phyloP scores from a whole-genome alignment of 2,113 vertebrate genomes.

The Anser brachyrhynchus region DNA sequence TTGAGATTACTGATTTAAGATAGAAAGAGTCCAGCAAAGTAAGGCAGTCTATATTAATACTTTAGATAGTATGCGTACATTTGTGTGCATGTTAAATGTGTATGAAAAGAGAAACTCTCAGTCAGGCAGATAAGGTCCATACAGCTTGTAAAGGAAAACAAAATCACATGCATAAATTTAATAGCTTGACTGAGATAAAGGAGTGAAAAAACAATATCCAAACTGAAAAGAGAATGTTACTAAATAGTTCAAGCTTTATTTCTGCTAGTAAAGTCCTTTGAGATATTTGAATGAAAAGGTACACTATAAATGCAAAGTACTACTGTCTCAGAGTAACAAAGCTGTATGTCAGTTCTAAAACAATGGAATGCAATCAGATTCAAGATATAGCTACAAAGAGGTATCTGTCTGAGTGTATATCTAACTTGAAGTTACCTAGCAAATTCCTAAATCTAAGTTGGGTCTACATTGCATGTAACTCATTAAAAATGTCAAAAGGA shows the following conservation, averaged over 20 bases:
- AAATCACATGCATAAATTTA: not conserved
- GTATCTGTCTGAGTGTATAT: not conserved
- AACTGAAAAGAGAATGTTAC: slow-evolving; percentile 9
- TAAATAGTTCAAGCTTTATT: slow-evolving; percentile 1
- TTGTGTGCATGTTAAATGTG: not conserved
- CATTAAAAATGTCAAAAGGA: not conserved
- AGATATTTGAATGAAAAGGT: not conserved
- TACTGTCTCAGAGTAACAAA: not conserved
- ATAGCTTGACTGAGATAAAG: not conserved
- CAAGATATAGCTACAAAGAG: not conserved
- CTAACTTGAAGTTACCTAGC: not conserved
- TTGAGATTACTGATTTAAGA: slow-evolving; percentile 37
- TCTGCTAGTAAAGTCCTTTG: not conserved
- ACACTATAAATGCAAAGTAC: not conserved
- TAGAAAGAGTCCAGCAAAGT: not conserved
- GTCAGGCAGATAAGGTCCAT: not conserved
- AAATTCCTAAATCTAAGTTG: not conserved
- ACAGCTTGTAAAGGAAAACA: not conserved
- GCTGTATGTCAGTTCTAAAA: not conserved
- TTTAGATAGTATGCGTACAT: not conserved
- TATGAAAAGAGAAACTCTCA: not conserved
- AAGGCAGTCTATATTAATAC: not conserved
- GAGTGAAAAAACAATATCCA: not conserved
- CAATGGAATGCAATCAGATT: not conserved
- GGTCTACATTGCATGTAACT: not conserved